phyloP scores from a whole-genome alignment of 1,140 invertebrate genomes.

The Ceratoteleas bidentatus region DNA sequence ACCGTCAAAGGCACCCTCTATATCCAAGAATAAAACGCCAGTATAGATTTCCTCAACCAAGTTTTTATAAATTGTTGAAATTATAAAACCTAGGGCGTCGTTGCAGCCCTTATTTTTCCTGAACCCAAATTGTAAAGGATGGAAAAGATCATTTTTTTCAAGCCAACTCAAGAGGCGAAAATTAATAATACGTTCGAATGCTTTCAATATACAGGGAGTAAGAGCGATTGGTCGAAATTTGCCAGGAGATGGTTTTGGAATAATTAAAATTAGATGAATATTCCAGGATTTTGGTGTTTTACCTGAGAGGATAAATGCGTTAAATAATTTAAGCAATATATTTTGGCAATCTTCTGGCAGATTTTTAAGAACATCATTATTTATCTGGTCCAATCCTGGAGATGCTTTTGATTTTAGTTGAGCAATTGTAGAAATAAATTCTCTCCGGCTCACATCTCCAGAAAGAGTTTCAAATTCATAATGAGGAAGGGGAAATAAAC shows the following conservation, averaged over 20 bases:
- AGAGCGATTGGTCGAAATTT: slow-evolving; percentile 1
- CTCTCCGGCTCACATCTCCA: neutral
- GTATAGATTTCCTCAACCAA: neutral
- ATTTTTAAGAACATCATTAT: neutral
- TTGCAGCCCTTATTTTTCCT: neutral
- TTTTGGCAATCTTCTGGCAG: neutral
- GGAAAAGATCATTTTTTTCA: neutral
- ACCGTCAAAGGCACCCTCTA: slow-evolving; percentile 25
- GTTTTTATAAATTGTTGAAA: neutral
- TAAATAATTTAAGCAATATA: neutral
- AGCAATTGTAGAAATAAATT: neutral
- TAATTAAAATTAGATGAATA: neutral
- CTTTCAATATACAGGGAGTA: neutral
- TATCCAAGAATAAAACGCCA: slow-evolving; percentile 1
- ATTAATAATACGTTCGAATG: neutral
- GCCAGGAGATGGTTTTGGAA: neutral
- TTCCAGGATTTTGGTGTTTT: neutral
- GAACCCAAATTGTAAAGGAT: neutral
- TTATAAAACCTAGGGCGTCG: neutral
- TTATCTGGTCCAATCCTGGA: neutral
- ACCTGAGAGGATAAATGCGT: neutral
- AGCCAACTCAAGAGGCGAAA: neutral
- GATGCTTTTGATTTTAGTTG: neutral
- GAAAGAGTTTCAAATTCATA: neutral
- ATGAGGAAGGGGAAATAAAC: neutral